Percentiles rank a stretch among this genome's conserved stretches.
Evolutionary conservation across 2,797 vertebrate species (phyloP).

Genomic region (Liparis tanakae): DNA sequence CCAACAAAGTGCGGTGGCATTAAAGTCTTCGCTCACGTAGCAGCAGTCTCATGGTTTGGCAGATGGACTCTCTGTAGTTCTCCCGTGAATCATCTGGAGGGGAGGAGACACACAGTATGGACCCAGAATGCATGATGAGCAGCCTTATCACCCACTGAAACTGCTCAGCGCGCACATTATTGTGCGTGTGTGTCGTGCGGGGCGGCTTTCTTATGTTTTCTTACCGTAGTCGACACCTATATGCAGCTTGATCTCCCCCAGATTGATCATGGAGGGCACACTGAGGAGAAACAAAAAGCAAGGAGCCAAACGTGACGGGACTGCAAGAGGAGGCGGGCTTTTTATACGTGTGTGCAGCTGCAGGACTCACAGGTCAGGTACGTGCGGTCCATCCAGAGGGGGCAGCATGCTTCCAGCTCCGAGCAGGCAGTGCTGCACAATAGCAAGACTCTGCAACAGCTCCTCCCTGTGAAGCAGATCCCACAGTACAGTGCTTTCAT

Average conservation of each 20-base stretch:
- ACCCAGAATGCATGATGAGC: conserved; percentile 65
- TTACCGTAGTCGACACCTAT: conserved; percentile 92
- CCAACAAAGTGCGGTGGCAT: conserved; percentile 25
- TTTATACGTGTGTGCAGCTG: conserved; percentile 12
- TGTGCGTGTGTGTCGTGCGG: conserved; percentile 12
- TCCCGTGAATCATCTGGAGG: conserved; percentile 89
- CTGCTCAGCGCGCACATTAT: neutral
- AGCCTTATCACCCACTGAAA: conserved; percentile 26
- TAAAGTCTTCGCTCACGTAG: conserved; percentile 88
- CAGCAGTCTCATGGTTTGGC: conserved; percentile 91
- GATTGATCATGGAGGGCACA: conserved; percentile 90
- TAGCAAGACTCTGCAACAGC: conserved; percentile 92
- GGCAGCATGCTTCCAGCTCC: conserved; percentile 94
- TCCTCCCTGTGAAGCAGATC: conserved; percentile 88
- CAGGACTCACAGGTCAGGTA: conserved; percentile 91
- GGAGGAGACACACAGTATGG: conserved; percentile 63
- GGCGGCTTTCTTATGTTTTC: conserved; percentile 46
- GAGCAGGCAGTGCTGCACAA: conserved; percentile 95
- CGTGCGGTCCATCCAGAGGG: conserved; percentile 88
- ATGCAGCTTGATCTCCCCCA: conserved; percentile 91
- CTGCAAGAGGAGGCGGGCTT: conserved; percentile 6
- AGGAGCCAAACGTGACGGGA: conserved; percentile 21
- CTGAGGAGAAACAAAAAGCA: conserved; percentile 71
- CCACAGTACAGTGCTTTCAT: conserved; percentile 44
- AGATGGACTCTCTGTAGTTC: conserved; percentile 93